Conservation (phyloP, 2,113 vertebrate genomes). For the Raphicerus campestris region DNA sequence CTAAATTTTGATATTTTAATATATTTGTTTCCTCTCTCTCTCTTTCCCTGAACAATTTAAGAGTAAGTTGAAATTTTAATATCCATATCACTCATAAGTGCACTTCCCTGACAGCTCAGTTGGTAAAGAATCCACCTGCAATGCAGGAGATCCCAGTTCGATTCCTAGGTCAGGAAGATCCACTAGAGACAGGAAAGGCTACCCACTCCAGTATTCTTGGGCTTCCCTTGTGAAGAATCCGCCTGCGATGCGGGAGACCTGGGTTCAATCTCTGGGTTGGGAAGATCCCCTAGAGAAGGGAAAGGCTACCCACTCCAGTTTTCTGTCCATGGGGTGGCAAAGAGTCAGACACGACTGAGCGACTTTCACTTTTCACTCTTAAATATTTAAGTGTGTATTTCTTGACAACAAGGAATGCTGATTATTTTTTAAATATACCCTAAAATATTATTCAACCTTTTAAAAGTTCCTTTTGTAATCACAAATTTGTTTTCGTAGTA, state of each 20-base stretch:
- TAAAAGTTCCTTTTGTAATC: neutral
- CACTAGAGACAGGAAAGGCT: neutral
- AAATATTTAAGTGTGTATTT: conserved; percentile 6
- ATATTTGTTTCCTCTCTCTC: neutral
- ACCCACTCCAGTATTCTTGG: neutral
- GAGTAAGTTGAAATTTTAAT: neutral
- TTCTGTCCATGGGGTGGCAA: neutral
- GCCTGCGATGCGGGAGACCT: rapidly evolving
- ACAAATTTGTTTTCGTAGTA: neutral
- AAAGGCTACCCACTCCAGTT: neutral
- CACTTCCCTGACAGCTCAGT: neutral
- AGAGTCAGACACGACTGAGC: neutral
- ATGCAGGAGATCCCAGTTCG: neutral
- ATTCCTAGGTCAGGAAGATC: neutral
- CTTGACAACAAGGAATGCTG: neutral
- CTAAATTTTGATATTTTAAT: conserved; percentile 2
- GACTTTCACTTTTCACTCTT: neutral
- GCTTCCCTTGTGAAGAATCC: neutral
- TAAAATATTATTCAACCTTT: neutral
- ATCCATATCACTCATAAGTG: neutral
- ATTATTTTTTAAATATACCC: neutral
- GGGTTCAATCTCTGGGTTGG: neutral
- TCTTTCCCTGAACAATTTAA: neutral
- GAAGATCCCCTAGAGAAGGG: neutral
- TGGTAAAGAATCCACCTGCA: neutral